These are phyloP conservation scores for Erannis defoliaria DNA, from an alignment of 2,888 invertebrate species.

Conservation along the genomic window DNA sequence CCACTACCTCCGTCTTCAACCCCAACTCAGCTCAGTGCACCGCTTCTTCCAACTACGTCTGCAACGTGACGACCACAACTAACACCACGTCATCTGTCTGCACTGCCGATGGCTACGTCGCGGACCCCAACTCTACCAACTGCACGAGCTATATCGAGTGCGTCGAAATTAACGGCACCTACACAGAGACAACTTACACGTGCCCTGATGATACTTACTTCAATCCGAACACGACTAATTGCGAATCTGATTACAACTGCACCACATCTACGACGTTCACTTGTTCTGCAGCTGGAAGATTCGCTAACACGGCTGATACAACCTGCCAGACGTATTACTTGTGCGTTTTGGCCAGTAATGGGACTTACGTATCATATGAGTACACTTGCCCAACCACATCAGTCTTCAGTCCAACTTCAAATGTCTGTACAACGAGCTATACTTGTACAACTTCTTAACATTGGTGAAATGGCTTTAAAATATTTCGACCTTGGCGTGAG, in stretches of 20 bases:
- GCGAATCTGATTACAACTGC: conserved; percentile 69
- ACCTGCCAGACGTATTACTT: conserved; percentile 74
- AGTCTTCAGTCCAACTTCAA: conserved; percentile 69
- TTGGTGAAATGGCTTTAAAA: conserved; percentile 15
- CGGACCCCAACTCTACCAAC: conserved; percentile 64
- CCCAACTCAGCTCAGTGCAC: conserved; percentile 67
- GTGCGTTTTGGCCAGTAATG: conserved; percentile 64
- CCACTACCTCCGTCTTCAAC: conserved; percentile 74
- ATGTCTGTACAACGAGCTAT: conserved; percentile 70
- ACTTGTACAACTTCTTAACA: conserved; percentile 60
- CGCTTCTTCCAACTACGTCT: conserved; percentile 62
- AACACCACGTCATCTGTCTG: conserved; percentile 57
- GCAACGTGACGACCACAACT: conserved; percentile 54
- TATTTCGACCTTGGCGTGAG: conserved; percentile 33
- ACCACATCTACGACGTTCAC: conserved; percentile 53
- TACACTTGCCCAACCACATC: conserved; percentile 78
- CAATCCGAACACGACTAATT: conserved; percentile 69
- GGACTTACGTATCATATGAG: conserved; percentile 60
- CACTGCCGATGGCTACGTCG: conserved; percentile 66
- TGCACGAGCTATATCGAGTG: conserved; percentile 73
- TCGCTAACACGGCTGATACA: conserved; percentile 67
- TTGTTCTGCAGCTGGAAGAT: conserved; percentile 73
- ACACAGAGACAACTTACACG: conserved; percentile 57
- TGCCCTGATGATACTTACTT: conserved; percentile 69
- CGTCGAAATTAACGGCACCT: conserved; percentile 63